These are phyloP conservation scores for Fukomys damarensis DNA, from an alignment of 2,113 vertebrate genomes.

Conservation along the genomic window DNA sequence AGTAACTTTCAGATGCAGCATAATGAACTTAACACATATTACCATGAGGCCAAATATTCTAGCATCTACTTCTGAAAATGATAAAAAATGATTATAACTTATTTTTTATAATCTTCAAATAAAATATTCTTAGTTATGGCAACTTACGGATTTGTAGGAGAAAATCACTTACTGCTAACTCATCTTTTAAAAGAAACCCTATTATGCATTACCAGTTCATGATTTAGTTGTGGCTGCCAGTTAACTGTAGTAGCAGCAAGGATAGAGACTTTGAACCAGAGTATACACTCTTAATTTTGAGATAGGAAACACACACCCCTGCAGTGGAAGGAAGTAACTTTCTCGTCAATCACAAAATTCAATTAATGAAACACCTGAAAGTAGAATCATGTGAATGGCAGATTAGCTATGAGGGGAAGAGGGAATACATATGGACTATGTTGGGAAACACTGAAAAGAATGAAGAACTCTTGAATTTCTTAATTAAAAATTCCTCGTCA, in stretches of 20 bases:
- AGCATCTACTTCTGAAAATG: background rate
- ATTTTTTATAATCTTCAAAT: background rate
- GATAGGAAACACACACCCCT: background rate
- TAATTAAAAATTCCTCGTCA: background rate
- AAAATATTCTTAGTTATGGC: background rate
- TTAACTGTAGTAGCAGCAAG: background rate
- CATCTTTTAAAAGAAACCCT: background rate
- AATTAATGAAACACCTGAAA: background rate
- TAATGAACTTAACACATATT: background rate
- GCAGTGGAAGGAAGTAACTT: background rate
- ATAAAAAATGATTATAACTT: background rate
- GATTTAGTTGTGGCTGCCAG: background rate
- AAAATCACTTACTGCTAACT: background rate
- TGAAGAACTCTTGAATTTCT: background rate
- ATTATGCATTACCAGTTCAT: background rate
- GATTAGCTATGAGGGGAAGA: background rate
- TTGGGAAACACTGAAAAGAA: background rate
- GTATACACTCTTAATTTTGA: background rate
- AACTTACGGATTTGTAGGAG: background rate
- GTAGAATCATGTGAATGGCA: background rate
- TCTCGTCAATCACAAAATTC: background rate
- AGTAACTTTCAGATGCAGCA: background rate
- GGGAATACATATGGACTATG: background rate
- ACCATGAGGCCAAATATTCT: background rate
- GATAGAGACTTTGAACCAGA: background rate